Percentiles rank a stretch among this genome's conserved stretches.
Conservation (phyloP, 2,888 invertebrate genomes). For the Philopedon plagiatum region DNA sequence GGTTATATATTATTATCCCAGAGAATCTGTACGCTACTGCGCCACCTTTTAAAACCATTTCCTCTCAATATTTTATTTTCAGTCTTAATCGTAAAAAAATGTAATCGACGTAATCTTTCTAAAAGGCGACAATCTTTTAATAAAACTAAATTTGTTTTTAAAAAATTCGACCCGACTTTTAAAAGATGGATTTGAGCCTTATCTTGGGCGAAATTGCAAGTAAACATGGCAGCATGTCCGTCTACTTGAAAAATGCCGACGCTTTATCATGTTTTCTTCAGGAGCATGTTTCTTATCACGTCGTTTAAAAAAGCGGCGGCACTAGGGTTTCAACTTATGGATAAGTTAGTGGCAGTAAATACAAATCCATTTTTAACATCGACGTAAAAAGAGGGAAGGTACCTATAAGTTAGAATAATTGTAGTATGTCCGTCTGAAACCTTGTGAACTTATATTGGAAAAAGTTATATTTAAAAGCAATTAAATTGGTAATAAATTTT, state of each 20-base stretch:
- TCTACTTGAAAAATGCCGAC: conserved; percentile 36
- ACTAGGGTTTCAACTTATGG: background rate
- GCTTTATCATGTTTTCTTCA: conserved; percentile 36
- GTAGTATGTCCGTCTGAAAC: too few relatives aligned
- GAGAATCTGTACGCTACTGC: too few relatives aligned
- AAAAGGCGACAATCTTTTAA: conserved; percentile 25
- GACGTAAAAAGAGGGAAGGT: too few relatives aligned
- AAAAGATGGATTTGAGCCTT: conserved; percentile 42
- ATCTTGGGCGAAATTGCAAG: conserved; percentile 31
- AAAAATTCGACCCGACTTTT: conserved; percentile 32
- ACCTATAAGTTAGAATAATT: too few relatives aligned
- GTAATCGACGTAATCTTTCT: conserved; percentile 16
- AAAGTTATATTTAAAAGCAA: too few relatives aligned
- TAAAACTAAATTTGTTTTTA: conserved; percentile 44
- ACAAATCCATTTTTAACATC: background rate
- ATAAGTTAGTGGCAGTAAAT: conserved; percentile 3
- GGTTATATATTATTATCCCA: too few relatives aligned
- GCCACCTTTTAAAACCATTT: too few relatives aligned
- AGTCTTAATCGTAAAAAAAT: too few relatives aligned
- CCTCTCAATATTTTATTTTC: too few relatives aligned
- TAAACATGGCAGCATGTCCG: conserved; percentile 38
- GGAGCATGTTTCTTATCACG: conserved; percentile 32
- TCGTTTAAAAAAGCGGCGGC: background rate
- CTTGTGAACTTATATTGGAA: too few relatives aligned
- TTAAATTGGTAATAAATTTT: too few relatives aligned